These are phyloP conservation scores for Nylanderia fulva DNA, from an alignment of 1,140 invertebrate genomes.

Conservation along the genomic window DNA sequence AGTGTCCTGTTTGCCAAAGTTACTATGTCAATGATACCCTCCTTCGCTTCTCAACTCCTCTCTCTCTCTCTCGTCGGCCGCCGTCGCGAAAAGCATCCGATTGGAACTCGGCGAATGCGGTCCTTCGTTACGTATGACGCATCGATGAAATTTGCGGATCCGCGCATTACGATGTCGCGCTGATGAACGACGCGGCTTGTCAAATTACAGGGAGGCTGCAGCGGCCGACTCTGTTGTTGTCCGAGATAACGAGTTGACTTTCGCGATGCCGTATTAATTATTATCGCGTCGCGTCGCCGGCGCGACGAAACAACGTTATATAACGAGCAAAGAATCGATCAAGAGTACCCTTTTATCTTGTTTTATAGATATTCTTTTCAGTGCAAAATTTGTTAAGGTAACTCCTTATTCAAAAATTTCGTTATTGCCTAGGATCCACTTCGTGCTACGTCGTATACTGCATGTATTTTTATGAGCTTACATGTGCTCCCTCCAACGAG, in stretches of 20 bases:
- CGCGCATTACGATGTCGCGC: constrained; percentile 42
- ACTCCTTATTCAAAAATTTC: neutral
- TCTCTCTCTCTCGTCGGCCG: too few relatives aligned
- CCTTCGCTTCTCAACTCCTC: too few relatives aligned
- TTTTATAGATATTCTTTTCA: neutral
- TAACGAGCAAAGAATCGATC: constrained; percentile 42
- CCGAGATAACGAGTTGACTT: constrained; percentile 58
- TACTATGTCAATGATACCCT: neutral
- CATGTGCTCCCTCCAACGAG: neutral
- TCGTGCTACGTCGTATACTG: neutral
- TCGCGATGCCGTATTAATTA: constrained; percentile 34
- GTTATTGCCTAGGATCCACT: neutral
- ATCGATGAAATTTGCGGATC: constrained; percentile 56
- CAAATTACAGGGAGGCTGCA: constrained; percentile 42
- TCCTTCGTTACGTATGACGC: constrained; percentile 57
- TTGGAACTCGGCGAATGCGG: constrained; percentile 36
- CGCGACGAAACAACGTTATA: neutral
- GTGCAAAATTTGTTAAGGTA: neutral
- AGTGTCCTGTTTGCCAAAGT: constrained; percentile 27
- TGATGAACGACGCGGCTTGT: constrained; percentile 52
- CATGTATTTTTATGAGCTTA: constrained; percentile 35
- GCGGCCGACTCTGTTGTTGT: constrained; percentile 47
- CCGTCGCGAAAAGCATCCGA: constrained; percentile 26
- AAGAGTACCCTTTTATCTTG: neutral
- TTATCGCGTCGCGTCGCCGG: neutral